Base-by-base conservation (phyloP, 1,140 invertebrate genomes). In the Calliopsis andreniformis region DNA sequence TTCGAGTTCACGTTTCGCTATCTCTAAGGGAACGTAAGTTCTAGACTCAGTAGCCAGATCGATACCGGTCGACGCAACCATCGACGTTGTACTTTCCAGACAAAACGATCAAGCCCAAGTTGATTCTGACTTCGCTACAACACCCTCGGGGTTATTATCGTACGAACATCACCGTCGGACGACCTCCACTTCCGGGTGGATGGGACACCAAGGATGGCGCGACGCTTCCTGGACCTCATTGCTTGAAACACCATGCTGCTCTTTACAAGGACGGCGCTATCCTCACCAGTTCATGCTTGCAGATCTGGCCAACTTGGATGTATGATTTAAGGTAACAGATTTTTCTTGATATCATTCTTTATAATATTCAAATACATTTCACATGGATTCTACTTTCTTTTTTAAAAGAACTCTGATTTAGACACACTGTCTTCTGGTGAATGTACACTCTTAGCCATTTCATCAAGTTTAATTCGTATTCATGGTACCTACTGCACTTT, bases 261-360 rank as follows among this genome's bases (percentile, higher is more conserved):
- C 93, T 94, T 35, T 92, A 93, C 32, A 91, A 91, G 73, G 88
- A 93, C 35, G 90, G 92, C 25, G 79, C 82, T 7, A 83, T 93
- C 28, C 82, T 94, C 8, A 87, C 92, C 63, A 91, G 89, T 23
- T 93, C 94, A 18, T 96, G 95, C 86, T 86, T 95, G 30, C 93
- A 92, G 80, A 94, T 95, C 43, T 92, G 94, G 81, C 95, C 94
- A 0, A 93, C 93, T 4, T 95, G 95, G 95, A 95, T 96, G 95
- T 90, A 92, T 64, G 92, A 94, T 61, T 87, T 93, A 56, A 94
- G 92, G 94, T 94, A 86, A 80, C 7, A n/a, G 10, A n/a, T 39
- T 47, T 4, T 56, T 4, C 16, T 20, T 1, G 25, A 30, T 47
- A 47, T 12, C 8, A 42, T 42, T 42, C 7, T 42, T 8, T 42